Evolutionary conservation across 2,113 vertebrate species (phyloP).

Genomic region (Anolis sagrei): DNA sequence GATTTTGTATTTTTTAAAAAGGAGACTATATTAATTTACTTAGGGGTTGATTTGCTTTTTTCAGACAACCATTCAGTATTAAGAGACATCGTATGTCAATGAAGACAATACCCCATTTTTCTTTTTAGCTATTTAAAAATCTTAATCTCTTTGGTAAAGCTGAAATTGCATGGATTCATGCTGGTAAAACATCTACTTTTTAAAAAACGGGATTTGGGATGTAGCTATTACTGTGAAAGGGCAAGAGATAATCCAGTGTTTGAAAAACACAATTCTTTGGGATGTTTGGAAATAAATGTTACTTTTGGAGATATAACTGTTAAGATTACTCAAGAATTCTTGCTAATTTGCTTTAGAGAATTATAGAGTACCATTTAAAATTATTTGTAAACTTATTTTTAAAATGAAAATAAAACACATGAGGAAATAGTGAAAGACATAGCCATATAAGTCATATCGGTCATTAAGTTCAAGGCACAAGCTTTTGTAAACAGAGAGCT

Average conservation of each 20-base stretch:
- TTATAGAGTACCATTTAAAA: background rate
- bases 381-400: background rate
- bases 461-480: too few relatives aligned
- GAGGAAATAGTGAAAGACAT: too few relatives aligned
- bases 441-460: too few relatives aligned
- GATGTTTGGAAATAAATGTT: too few relatives aligned
- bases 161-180: background rate
- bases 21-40: conserved; percentile 34
- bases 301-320: too few relatives aligned
- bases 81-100: conserved; percentile 26
- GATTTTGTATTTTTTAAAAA: background rate
- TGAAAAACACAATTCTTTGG: too few relatives aligned
- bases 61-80: conserved; percentile 28
- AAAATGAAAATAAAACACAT: too few relatives aligned
- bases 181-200: background rate
- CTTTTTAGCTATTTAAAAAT: conserved; percentile 9
- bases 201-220: background rate
- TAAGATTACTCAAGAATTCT: too few relatives aligned
- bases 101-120: background rate
- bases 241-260: too few relatives aligned
- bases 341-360: background rate
- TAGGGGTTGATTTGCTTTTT: background rate
- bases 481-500: too few relatives aligned
- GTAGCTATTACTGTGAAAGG: background rate
- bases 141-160: background rate